Evolutionary conservation across 2,113 vertebrate genomes (phyloP).

Genomic region (Spheniscus mendiculus): DNA sequence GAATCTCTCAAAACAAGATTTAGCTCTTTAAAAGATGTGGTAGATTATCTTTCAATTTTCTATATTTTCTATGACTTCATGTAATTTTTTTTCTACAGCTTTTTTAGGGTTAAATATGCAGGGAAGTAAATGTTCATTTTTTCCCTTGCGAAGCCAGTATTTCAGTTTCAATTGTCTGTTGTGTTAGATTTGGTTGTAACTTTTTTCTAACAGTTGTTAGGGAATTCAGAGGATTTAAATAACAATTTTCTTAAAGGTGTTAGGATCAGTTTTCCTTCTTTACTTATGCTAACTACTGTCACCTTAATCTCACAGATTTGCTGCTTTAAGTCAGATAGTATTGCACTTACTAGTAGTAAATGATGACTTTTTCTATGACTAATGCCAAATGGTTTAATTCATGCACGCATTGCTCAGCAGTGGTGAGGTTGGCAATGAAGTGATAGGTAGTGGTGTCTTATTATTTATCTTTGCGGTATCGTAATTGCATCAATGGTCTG

Average conservation of each 20-base stretch:
- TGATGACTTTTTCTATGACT: neutral
- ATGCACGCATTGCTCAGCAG: rapidly evolving
- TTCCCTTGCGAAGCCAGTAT: neutral
- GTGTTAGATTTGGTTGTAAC: neutral
- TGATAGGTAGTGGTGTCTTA: rapidly evolving
- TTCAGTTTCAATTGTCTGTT: neutral
- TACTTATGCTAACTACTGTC: neutral
- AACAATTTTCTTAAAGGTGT: neutral
- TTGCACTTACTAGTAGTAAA: neutral
- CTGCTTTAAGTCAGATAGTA: neutral
- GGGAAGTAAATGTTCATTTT: neutral
- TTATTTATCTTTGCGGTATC: neutral
- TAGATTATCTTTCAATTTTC: neutral
- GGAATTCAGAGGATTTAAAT: neutral
- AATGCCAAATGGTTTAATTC: neutral
- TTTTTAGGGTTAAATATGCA: neutral
- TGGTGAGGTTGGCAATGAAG: neutral
- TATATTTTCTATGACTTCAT: neutral
- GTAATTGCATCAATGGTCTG: neutral
- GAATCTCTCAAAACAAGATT: neutral
- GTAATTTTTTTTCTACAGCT: neutral
- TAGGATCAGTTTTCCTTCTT: neutral
- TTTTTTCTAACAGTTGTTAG: neutral
- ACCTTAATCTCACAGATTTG: neutral
- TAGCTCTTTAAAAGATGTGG: neutral